A percentile compares a stretch with the other conserved stretches of the same genome.
Evolutionary conservation across 2,888 invertebrate genomes (phyloP).

Genomic region (Microplitis deprimator): DNA sequence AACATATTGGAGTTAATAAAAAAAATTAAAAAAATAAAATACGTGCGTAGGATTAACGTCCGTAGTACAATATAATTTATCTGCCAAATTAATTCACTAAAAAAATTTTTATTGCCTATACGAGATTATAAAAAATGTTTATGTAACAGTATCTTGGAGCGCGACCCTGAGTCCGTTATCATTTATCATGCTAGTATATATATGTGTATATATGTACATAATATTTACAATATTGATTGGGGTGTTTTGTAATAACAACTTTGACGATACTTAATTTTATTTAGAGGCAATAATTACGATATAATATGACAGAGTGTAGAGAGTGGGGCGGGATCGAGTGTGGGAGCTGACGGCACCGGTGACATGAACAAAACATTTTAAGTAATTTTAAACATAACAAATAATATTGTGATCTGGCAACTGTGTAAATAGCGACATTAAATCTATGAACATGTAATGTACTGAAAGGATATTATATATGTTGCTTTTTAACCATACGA

Average conservation of each 20-base stretch:
- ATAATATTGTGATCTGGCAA: conserved; percentile 47
- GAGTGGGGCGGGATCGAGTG: too few species aligned
- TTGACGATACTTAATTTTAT: too few species aligned
- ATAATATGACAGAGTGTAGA: too few species aligned
- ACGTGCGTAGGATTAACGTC: background rate
- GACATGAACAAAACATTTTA: too few species aligned
- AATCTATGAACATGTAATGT: conserved; percentile 30
- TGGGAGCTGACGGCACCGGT: too few species aligned
- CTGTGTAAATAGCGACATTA: conserved; percentile 44
- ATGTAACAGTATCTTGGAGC: background rate
- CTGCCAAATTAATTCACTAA: background rate
- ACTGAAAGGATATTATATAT: conserved; percentile 23
- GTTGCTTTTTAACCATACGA: conserved; percentile 19
- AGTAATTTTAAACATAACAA: too few species aligned
- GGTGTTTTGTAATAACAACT: too few species aligned
- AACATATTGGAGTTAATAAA: background rate
- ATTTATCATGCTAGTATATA: background rate
- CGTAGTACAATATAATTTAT: background rate
- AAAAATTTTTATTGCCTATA: background rate
- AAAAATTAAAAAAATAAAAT: background rate
- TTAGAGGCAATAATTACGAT: too few species aligned
- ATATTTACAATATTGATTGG: too few species aligned
- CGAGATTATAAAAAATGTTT: background rate
- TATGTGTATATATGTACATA: too few species aligned
- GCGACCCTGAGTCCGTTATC: background rate